These are phyloP conservation scores for Rhabdophis nuchalis DNA, from an alignment of 2,797 vertebrate species.

Conservation along the genomic window DNA sequence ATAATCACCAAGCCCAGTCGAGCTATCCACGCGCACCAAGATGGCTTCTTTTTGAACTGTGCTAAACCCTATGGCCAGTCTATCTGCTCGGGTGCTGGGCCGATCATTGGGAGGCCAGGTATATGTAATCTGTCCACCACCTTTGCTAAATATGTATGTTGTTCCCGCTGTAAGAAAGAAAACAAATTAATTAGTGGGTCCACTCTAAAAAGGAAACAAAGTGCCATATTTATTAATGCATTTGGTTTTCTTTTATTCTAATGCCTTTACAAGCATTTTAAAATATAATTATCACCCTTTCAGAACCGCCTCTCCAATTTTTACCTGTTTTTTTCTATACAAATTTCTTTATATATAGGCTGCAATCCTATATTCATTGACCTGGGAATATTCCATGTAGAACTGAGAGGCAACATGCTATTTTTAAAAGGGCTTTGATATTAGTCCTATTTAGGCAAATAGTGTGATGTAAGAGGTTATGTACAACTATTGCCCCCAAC, in stretches of 20 bases:
- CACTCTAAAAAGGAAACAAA: not conserved
- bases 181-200: slow-evolving; percentile 38
- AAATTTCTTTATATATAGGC: not conserved
- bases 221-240: not conserved
- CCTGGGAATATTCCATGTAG: not conserved
- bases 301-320: not conserved
- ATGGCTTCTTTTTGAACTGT: slow-evolving; percentile 94
- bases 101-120: slow-evolving; percentile 97
- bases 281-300: not conserved
- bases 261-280: not conserved
- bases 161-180: slow-evolving; percentile 85
- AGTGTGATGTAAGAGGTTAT: not conserved
- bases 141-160: slow-evolving; percentile 96
- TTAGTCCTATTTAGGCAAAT: not conserved
- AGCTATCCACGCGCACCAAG: slow-evolving; percentile 95
- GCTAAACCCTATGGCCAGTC: slow-evolving; percentile 96
- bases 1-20: slow-evolving; percentile 94
- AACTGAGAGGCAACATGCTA: not conserved
- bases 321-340: not conserved
- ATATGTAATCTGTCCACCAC: slow-evolving; percentile 96
- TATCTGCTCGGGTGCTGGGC: slow-evolving; percentile 94
- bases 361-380: not conserved
- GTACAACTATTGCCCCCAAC: not conserved
- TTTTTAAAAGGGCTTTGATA: not conserved
- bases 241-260: not conserved